These are phyloP conservation scores for Naja naja DNA, from an alignment of 2,113 vertebrate species.

Conservation along the genomic window DNA sequence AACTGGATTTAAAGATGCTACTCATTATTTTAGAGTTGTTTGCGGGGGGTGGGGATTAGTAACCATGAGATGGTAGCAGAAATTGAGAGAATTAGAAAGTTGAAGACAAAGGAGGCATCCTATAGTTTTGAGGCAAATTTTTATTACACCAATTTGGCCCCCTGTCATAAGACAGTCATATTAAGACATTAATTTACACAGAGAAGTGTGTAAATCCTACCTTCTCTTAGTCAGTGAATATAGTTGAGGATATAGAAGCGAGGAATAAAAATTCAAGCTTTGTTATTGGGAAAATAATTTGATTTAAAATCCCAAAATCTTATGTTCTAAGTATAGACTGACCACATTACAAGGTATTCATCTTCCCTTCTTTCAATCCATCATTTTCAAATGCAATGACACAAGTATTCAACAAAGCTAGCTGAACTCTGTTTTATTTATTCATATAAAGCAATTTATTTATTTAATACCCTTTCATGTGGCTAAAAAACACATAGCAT, in stretches of 20 bases:
- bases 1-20: neutral
- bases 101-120: neutral
- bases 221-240: neutral
- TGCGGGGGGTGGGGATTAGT: neutral
- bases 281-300: neutral
- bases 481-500: no score
- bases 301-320: neutral
- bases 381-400: neutral
- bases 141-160: neutral
- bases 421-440: neutral
- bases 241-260: neutral
- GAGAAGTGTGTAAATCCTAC: neutral
- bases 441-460: neutral
- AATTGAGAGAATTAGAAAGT: neutral
- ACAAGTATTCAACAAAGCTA: neutral
- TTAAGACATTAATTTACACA: no score
- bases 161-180: neutral
- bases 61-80: neutral
- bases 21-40: neutral
- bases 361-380: neutral
- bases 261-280: neutral
- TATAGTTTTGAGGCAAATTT: neutral
- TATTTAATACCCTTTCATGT: neutral
- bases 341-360: neutral
- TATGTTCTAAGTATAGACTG: neutral